Evolutionary conservation across 2,888 invertebrate species (phyloP).

Genomic region (Cheilosia vernalis): DNA sequence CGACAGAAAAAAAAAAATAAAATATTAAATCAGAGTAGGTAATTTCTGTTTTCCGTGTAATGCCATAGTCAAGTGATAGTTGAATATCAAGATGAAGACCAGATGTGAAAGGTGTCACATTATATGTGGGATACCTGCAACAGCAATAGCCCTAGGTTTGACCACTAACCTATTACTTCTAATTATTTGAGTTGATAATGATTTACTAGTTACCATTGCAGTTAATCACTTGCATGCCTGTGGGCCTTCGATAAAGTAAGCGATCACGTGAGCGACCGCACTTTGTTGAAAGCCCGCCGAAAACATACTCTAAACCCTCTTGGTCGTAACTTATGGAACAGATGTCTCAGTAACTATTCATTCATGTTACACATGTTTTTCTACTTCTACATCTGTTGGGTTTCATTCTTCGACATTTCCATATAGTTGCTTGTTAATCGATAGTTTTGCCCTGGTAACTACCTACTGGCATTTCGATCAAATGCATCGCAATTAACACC

Average conservation of each 20-base stretch:
- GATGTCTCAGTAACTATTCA: constrained; percentile 8
- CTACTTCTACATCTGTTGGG: constrained; percentile 10
- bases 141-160: no score
- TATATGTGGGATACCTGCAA: neutral
- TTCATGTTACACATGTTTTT: neutral
- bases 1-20: neutral
- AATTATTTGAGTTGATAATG: neutral
- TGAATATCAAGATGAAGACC: constrained; percentile 17
- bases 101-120: neutral
- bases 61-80: constrained; percentile 1
- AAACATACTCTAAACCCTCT: constrained; percentile 27
- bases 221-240: neutral
- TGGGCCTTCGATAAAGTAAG: neutral
- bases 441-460: neutral
- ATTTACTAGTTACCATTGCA: neutral
- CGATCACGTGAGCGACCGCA: neutral
- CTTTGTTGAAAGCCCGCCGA: neutral
- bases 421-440: constrained; percentile 5
- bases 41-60: constrained; percentile 1
- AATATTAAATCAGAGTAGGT: neutral
- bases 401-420: neutral
- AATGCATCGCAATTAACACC: constrained; percentile 26
- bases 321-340: constrained; percentile 5
- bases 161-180: neutral
- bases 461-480: neutral